Conservation (phyloP, 2,888 invertebrate species). For the Drosophila melanosoma region DNA sequence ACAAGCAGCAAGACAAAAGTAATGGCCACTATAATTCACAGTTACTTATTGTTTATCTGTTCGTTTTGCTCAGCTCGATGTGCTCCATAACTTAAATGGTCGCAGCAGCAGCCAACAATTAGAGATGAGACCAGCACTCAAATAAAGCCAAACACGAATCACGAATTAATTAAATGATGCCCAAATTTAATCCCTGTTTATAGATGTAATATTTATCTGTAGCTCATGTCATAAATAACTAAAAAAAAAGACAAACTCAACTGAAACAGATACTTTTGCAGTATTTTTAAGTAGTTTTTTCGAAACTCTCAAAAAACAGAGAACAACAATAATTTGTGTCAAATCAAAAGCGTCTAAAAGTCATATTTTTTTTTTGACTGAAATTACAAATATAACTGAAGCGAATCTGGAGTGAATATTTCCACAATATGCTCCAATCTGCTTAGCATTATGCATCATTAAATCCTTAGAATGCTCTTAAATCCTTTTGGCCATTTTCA, state of each 20-base stretch:
- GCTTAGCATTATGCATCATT: background rate
- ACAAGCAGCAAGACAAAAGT: constrained; percentile 63
- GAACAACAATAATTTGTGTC: background rate
- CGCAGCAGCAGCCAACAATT: constrained; percentile 45
- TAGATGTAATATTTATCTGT: no score
- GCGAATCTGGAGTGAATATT: background rate
- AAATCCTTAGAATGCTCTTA: background rate
- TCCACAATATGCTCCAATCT: background rate
- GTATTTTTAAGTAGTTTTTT: background rate
- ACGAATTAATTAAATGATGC: constrained; percentile 26
- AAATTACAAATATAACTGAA: background rate
- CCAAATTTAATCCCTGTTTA: background rate
- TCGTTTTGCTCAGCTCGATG: constrained; percentile 78
- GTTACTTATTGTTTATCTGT: constrained; percentile 83
- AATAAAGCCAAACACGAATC: constrained; percentile 22
- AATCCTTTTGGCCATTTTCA: background rate
- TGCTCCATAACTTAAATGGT: constrained; percentile 77
- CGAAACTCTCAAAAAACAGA: background rate
- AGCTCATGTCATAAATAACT: background rate
- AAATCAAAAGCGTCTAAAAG: background rate
- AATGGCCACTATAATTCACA: constrained; percentile 82
- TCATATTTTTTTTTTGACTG: background rate
- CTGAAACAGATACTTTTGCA: background rate
- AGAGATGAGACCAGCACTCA: constrained; percentile 26
- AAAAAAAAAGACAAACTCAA: background rate